Conservation (phyloP, 2,888 invertebrate species). For the Syritta pipiens region DNA sequence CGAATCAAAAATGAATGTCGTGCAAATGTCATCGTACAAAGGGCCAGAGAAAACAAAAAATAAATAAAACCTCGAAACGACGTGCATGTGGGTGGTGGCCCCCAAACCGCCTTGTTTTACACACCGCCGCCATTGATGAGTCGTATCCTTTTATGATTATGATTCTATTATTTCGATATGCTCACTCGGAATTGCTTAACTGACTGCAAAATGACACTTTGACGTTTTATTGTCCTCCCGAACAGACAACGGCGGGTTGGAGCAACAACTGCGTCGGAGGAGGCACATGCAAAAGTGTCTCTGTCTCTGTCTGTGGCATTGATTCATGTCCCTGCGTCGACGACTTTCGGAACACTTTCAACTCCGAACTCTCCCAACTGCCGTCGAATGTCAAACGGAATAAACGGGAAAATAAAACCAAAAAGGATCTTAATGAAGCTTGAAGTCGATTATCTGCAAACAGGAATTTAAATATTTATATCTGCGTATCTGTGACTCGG, state of each 20-base stretch:
- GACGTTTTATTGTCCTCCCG: slow-evolving; percentile 46
- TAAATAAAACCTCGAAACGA: not conserved
- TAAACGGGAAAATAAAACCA: slow-evolving; percentile 42
- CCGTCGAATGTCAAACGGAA: slow-evolving; percentile 49
- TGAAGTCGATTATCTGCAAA: slow-evolving; percentile 68
- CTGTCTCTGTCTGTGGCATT: slow-evolving; percentile 17
- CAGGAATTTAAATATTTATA: slow-evolving; percentile 66
- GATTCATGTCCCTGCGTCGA: slow-evolving; percentile 38
- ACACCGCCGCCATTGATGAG: slow-evolving; percentile 29
- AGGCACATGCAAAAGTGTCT: slow-evolving; percentile 28
- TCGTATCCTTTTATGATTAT: slow-evolving; percentile 58
- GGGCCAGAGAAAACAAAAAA: not conserved
- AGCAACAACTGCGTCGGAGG: slow-evolving; percentile 13
- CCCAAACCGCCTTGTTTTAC: not conserved
- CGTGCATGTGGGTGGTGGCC: not conserved
- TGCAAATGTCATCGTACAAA: no score
- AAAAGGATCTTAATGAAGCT: slow-evolving; percentile 64
- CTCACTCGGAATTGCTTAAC: slow-evolving; percentile 53
- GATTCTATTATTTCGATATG: slow-evolving; percentile 56
- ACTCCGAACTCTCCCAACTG: no score
- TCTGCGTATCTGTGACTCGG: slow-evolving; percentile 6
- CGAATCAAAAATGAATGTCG: no score
- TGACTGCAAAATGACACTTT: slow-evolving; percentile 66
- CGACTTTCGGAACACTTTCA: no score
- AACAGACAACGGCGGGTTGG: slow-evolving; percentile 11